These are phyloP conservation scores for Sebastes oblongus DNA, from an alignment of 2,797 vertebrate species.

Conservation along the genomic window DNA sequence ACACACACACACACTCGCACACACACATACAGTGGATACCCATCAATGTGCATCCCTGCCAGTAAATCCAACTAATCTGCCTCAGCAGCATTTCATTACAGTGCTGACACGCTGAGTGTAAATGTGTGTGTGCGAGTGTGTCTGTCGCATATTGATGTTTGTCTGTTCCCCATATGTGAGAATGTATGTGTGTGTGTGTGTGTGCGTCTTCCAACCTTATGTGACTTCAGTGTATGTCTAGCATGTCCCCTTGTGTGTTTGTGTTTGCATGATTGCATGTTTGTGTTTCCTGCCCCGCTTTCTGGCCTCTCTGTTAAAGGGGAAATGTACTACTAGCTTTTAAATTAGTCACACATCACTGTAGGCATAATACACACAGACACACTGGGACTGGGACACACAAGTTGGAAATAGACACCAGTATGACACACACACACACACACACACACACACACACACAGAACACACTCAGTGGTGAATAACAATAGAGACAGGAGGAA, in stretches of 20 bases:
- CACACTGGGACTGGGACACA: slow-evolving; percentile 10
- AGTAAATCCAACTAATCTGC: slow-evolving; percentile 41
- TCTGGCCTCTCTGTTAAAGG: slow-evolving; percentile 48
- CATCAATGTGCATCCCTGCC: slow-evolving; percentile 17
- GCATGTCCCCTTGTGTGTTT: neutral
- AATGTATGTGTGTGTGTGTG: neutral
- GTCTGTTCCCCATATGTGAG: neutral
- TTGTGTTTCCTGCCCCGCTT: slow-evolving; percentile 10
- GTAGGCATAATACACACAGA: slow-evolving; percentile 39
- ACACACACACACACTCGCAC: neutral
- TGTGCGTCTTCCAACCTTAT: neutral
- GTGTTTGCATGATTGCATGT: neutral
- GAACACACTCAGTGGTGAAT: slow-evolving; percentile 15
- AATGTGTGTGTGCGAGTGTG: neutral
- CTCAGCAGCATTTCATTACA: slow-evolving; percentile 49
- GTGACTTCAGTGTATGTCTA: neutral
- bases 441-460: neutral
- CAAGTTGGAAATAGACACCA: slow-evolving; percentile 7
- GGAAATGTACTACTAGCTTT: slow-evolving; percentile 57
- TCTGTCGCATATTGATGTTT: neutral
- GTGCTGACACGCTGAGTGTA: slow-evolving; percentile 2
- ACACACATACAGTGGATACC: neutral
- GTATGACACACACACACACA: neutral
- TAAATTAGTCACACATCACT: slow-evolving; percentile 64
- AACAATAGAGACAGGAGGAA: slow-evolving; percentile 15